Base-by-base conservation (phyloP, 1,140 invertebrate species). In the Hormaphis cornu region DNA sequence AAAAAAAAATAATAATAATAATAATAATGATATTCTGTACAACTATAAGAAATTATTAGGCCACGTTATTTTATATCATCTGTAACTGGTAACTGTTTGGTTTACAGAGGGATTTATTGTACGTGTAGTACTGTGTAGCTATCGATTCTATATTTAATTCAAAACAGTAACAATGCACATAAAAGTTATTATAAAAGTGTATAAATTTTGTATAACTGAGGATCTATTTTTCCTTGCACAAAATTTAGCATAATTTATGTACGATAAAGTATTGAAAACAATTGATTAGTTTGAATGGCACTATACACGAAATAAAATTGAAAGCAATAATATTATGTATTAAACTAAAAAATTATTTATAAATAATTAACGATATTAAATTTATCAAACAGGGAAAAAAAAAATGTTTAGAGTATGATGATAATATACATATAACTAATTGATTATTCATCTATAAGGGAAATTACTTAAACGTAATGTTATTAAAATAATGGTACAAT, bases 401-500 rank as follows among this genome's bases (percentile, higher is more conserved):
- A n/a, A n/a, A n/a, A n/a, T n/a, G n/a, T n/a, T n/a, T n/a, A n/a
- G n/a, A n/a, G n/a, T n/a, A n/a, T n/a, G n/a, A n/a, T n/a, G n/a
- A n/a, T n/a, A n/a, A n/a, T n/a, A n/a, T n/a, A n/a, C n/a, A n/a
- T n/a, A n/a, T n/a, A n/a, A n/a, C n/a, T n/a, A n/a, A n/a, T n/a
- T n/a, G n/a, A n/a, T n/a, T n/a, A n/a, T n/a, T n/a, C n/a, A n/a
- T n/a, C n/a, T n/a, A n/a, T n/a, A n/a, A n/a, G n/a, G 26, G 26
- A 28, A 33, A 30, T 46, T 1, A 18, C 22, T 46, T 63, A 44
- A 61, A 42, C 9, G n/a, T n/a, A 44, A 26, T 46, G 48, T 42
- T 44, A 44, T 61, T 20, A 37, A 56, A 48, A 63, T 63, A 46
- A 18, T 63, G 42, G 48, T 63, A 48, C 26, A 63, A 63, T 30